phyloP scores from a whole-genome alignment of 2,113 vertebrate species.

The Rhabdornis inornatus region DNA sequence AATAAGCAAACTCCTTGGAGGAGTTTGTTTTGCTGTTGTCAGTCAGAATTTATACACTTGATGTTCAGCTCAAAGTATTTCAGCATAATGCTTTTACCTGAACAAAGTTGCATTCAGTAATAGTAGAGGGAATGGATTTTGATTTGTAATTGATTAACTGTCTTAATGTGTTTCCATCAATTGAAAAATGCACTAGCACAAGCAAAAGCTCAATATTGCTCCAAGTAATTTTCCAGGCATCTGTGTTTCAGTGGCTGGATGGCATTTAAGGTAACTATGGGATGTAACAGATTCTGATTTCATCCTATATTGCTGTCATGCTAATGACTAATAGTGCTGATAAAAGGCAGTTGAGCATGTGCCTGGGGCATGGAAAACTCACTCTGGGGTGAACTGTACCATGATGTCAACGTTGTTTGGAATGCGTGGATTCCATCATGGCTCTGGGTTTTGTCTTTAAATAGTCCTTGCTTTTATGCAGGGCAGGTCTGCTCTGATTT shows the following conservation, averaged over 20 bases:
- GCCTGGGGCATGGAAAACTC: constrained; percentile 61
- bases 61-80: background rate
- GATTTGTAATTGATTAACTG: constrained; percentile 66
- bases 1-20: background rate
- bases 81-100: background rate
- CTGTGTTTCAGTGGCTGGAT: constrained; percentile 34
- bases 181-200: constrained; percentile 5
- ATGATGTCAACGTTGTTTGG: background rate
- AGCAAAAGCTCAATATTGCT: constrained; percentile 20
- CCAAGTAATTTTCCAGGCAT: constrained; percentile 63
- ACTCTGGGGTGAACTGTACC: background rate
- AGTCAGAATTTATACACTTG: background rate
- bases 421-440: constrained; percentile 13
- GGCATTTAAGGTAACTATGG: constrained; percentile 49
- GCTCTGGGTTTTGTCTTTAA: background rate
- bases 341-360: constrained; percentile 46
- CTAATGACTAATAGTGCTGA: constrained; percentile 48
- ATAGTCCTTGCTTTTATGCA: background rate
- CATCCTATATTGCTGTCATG: constrained; percentile 51
- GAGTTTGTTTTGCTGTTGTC: background rate
- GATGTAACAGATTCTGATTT: constrained; percentile 49
- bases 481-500: background rate
- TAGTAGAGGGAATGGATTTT: constrained; percentile 57
- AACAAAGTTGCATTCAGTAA: constrained; percentile 11
- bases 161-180: constrained; percentile 54